A percentile compares a stretch with the other conserved stretches of the same genome.
phyloP scores from a whole-genome alignment of 2,888 invertebrate genomes.

The Orchesellides sinensis region DNA sequence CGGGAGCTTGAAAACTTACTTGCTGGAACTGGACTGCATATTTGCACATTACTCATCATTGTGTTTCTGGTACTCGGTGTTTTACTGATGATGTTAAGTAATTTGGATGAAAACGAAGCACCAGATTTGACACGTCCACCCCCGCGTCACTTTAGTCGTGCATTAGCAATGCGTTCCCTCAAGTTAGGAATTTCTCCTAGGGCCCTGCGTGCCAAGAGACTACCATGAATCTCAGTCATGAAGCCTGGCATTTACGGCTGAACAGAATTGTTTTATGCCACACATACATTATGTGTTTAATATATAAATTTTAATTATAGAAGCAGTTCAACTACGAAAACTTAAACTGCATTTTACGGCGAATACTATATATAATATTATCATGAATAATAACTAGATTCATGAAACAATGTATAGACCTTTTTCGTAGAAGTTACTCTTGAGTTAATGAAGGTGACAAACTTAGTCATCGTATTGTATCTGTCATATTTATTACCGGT shows the following conservation, averaged over 20 bases:
- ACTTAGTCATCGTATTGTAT: constrained; percentile 24
- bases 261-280: background rate
- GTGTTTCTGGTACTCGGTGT: constrained; percentile 90
- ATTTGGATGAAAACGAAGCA: constrained; percentile 81
- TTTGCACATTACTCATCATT: constrained; percentile 91
- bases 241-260: background rate
- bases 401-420: constrained; percentile 35
- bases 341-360: constrained; percentile 20
- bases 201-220: constrained; percentile 75
- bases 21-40: constrained; percentile 85
- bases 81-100: constrained; percentile 88
- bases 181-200: constrained; percentile 78
- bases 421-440: constrained; percentile 46
- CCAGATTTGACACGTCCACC: constrained; percentile 80
- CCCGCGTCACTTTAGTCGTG: constrained; percentile 89
- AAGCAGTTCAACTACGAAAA: constrained; percentile 16
- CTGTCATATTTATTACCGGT: constrained; percentile 34
- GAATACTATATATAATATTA: background rate
- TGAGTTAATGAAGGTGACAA: constrained; percentile 27
- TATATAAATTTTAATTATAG: constrained; percentile 18
- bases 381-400: constrained; percentile 18
- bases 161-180: constrained; percentile 92
- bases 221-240: constrained; percentile 63
- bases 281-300: background rate
- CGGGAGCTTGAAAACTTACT: constrained; percentile 90